Evolutionary conservation across 2,797 vertebrate genomes (phyloP).

Genomic region (Knipowitschia caucasica): DNA sequence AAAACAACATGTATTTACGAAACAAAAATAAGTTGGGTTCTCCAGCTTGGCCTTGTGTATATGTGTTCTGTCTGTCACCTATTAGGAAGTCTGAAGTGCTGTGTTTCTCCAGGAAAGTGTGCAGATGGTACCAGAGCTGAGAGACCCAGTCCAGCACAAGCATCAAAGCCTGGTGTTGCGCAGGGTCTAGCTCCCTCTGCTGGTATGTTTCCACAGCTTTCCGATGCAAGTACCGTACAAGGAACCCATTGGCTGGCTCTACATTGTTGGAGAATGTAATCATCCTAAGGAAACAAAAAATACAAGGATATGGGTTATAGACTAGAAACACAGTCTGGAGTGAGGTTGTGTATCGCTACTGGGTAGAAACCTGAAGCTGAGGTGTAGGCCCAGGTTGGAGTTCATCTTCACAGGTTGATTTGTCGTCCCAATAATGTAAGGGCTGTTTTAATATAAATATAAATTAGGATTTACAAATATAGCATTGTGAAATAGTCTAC

Average conservation of each 20-base stretch:
- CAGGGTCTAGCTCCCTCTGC: conserved; percentile 67
- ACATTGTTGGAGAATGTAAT: conserved; percentile 96
- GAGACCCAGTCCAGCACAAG: conserved; percentile 92
- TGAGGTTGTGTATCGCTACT: neutral
- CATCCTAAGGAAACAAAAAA: conserved; percentile 78
- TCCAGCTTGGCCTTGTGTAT: too few species aligned
- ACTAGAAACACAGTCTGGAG: neutral
- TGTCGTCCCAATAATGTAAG: conserved; percentile 94
- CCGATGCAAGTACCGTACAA: conserved; percentile 89
- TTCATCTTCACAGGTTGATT: conserved; percentile 95
- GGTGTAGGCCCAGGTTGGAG: conserved; percentile 92
- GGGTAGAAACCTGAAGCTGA: conserved; percentile 91
- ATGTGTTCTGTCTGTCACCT: conserved; percentile 65
- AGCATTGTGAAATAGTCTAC: neutral
- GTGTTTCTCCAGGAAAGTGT: conserved; percentile 96
- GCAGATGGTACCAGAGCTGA: conserved; percentile 95
- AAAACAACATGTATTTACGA: too few species aligned
- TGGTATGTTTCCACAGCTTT: conserved; percentile 87
- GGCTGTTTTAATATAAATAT: conserved; percentile 67
- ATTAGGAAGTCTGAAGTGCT: conserved; percentile 98
- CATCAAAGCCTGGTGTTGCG: conserved; percentile 82
- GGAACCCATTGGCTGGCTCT: conserved; percentile 93
- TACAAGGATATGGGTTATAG: neutral
- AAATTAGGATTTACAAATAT: neutral
- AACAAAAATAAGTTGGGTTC: too few species aligned